phyloP scores from a whole-genome alignment of 2,797 vertebrate species.

The Karalla daura region DNA sequence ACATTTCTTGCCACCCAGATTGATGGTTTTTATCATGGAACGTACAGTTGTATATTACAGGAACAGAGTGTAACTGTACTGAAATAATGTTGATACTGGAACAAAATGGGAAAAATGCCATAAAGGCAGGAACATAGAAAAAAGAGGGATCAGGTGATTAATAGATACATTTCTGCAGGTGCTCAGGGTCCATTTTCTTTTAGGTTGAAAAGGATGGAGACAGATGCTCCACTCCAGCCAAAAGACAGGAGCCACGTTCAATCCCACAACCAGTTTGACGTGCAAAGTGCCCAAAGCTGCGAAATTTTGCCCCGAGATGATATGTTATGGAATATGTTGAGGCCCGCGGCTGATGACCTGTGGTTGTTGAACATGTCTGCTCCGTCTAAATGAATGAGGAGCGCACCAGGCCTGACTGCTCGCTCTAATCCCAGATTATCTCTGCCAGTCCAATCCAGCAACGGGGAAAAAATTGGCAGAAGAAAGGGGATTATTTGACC shows the following conservation, averaged over 20 bases:
- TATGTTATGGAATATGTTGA: slow-evolving; percentile 42
- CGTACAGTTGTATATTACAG: not conserved
- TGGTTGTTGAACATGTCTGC: slow-evolving; percentile 58
- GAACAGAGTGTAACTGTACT: not conserved
- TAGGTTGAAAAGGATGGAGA: not conserved
- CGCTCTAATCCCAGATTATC: slow-evolving; percentile 82
- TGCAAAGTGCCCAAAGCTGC: slow-evolving; percentile 20
- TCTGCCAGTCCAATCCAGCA: slow-evolving; percentile 73
- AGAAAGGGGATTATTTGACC: slow-evolving; percentile 77
- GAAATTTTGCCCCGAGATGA: slow-evolving; percentile 18
- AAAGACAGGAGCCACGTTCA: not conserved
- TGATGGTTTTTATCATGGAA: not conserved
- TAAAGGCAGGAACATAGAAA: not conserved
- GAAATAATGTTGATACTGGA: not conserved
- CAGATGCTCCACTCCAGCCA: not conserved
- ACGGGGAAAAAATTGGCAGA: slow-evolving; percentile 71
- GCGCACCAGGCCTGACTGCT: slow-evolving; percentile 60
- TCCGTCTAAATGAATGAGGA: slow-evolving; percentile 65
- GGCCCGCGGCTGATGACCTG: slow-evolving; percentile 54
- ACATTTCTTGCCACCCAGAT: not conserved
- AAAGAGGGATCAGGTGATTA: not conserved
- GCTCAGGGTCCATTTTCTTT: not conserved
- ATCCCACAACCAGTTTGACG: not conserved
- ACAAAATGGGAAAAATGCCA: not conserved
- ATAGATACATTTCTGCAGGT: not conserved